phyloP scores from a whole-genome alignment of 2,797 vertebrate genomes.

The Sebastes minor region DNA sequence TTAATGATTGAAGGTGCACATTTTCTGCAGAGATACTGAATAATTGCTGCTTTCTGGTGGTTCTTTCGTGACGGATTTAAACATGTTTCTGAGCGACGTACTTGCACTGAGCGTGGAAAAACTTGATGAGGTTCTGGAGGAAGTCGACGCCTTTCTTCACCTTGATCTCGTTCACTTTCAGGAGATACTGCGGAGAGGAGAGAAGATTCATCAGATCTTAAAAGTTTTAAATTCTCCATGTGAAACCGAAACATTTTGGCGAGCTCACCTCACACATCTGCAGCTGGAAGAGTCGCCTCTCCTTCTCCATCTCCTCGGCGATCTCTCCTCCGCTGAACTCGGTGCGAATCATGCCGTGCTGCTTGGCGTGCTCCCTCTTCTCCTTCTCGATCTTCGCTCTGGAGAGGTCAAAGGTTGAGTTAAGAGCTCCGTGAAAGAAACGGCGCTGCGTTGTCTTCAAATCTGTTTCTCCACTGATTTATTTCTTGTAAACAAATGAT shows the following conservation, averaged over 20 bases:
- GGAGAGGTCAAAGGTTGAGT: slow-evolving; percentile 9
- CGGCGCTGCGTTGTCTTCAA: too few species aligned
- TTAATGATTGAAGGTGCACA: too few species aligned
- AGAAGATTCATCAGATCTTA: background rate
- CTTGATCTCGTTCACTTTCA: slow-evolving; percentile 99
- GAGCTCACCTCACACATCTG: slow-evolving; percentile 95
- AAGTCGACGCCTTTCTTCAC: slow-evolving; percentile 96
- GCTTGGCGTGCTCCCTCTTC: slow-evolving; percentile 93
- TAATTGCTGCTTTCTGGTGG: too few species aligned
- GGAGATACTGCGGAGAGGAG: slow-evolving; percentile 87
- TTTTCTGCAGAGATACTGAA: too few species aligned
- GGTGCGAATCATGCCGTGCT: slow-evolving; percentile 96
- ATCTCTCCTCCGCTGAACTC: slow-evolving; percentile 98
- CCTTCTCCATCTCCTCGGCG: slow-evolving; percentile 98
- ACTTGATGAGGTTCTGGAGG: slow-evolving; percentile 97
- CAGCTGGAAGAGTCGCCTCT: slow-evolving; percentile 91
- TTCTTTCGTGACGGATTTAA: background rate
- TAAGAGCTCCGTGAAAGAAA: background rate
- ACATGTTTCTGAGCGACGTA: slow-evolving; percentile 62
- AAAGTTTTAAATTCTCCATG: background rate
- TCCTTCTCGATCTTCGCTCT: slow-evolving; percentile 94
- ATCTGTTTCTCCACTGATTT: too few species aligned
- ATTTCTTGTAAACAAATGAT: too few species aligned
- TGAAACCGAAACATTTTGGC: background rate
- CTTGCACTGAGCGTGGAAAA: slow-evolving; percentile 99